These are phyloP conservation scores for Diaperis boleti DNA, from an alignment of 2,888 invertebrate species.

Conservation along the genomic window DNA sequence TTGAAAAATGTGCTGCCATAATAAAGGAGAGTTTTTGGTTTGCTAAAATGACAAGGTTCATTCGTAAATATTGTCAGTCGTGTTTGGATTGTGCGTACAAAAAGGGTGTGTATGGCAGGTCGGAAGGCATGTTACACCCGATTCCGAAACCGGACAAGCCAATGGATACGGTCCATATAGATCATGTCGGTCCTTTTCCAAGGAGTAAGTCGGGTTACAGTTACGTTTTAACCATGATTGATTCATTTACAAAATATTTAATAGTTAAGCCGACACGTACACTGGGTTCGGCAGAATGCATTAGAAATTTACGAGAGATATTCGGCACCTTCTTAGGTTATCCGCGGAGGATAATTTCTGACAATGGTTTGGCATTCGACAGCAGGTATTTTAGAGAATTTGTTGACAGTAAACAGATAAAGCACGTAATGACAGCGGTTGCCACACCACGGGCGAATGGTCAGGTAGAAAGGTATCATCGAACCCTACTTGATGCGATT, in stretches of 20 bases:
- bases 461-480: constrained; percentile 53
- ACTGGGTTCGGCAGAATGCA: constrained; percentile 10
- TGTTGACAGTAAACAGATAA: constrained; percentile 35
- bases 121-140: constrained; percentile 21
- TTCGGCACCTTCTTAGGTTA: constrained; percentile 35
- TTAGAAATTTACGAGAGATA: constrained; percentile 10
- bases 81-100: constrained; percentile 55
- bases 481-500: constrained; percentile 53
- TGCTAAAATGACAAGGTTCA: constrained; percentile 20
- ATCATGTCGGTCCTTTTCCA: constrained; percentile 46
- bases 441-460: constrained; percentile 50
- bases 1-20: constrained; percentile 44
- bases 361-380: constrained; percentile 45
- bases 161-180: constrained; percentile 35
- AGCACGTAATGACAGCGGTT: constrained; percentile 41
- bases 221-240: constrained; percentile 42
- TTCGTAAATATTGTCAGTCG: constrained; percentile 1
- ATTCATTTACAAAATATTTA: constrained; percentile 44
- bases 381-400: constrained; percentile 42
- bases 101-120: constrained; percentile 46
- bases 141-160: constrained; percentile 20
- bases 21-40: constrained; percentile 47
- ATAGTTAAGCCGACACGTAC: constrained; percentile 29
- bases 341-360: constrained; percentile 45
- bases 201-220: constrained; percentile 39